Percentiles rank a stretch among this genome's conserved stretches.
Conservation (phyloP, 64 coral and sea anemone genomes). For the Montipora cactus region DNA sequence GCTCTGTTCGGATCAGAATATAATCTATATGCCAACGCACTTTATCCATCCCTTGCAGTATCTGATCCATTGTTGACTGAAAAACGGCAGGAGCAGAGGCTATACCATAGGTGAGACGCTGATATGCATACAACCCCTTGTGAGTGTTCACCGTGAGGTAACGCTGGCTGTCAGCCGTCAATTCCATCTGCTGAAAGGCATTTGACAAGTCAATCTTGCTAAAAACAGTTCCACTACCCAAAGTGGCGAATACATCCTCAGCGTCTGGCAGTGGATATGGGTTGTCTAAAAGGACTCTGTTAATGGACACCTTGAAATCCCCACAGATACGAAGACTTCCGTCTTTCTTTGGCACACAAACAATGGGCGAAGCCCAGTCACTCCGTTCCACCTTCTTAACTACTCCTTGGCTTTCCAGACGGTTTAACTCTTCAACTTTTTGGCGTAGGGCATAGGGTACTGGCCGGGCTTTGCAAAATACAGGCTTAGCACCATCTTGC, state of each 20-base stretch:
- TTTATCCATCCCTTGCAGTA: constrained; percentile 57
- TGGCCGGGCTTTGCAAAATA: constrained; percentile 12
- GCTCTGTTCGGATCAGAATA: constrained; percentile 57
- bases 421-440: too few species aligned
- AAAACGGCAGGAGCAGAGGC: constrained; percentile 59
- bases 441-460: too few species aligned
- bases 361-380: constrained; percentile 54
- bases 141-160: constrained; percentile 64
- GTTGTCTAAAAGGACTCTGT: constrained; percentile 29
- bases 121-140: constrained; percentile 64
- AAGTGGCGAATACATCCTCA: constrained; percentile 49
- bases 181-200: constrained; percentile 62
- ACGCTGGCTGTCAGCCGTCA: constrained; percentile 45
- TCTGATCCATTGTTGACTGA: constrained; percentile 67
- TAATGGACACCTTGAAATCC: constrained; percentile 50
- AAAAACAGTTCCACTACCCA: constrained; percentile 53
- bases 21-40: constrained; percentile 49
- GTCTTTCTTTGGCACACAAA: constrained; percentile 29
- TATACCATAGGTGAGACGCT: constrained; percentile 50
- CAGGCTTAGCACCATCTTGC: constrained; percentile 17
- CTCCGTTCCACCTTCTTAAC: too few species aligned
- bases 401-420: too few species aligned
- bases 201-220: constrained; percentile 66
- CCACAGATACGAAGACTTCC: constrained; percentile 49
- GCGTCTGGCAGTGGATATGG: constrained; percentile 47